phyloP scores from a whole-genome alignment of 2,888 invertebrate genomes.

The Falcaria lacertinaria region DNA sequence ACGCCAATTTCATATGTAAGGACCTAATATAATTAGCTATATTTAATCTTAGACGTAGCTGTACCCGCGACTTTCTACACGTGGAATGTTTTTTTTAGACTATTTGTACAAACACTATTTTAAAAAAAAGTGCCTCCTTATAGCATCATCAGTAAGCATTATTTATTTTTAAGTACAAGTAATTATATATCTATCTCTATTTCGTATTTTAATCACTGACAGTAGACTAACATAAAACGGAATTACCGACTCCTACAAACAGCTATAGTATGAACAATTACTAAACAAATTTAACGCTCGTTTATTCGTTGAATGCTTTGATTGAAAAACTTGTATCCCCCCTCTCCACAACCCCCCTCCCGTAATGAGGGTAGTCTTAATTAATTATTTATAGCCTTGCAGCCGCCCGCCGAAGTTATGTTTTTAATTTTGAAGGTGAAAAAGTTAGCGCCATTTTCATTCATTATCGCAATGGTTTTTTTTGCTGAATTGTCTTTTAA shows the following conservation, averaged over 20 bases:
- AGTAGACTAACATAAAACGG: background rate
- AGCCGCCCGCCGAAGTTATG: constrained; percentile 9
- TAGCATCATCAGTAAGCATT: too few relatives aligned
- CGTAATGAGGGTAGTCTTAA: constrained; percentile 15
- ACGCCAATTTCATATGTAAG: too few relatives aligned
- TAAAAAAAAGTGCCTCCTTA: too few relatives aligned
- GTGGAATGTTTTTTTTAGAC: too few relatives aligned
- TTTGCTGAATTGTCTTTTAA: too few relatives aligned
- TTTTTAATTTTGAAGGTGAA: constrained; percentile 5
- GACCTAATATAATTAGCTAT: too few relatives aligned
- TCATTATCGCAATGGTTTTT: too few relatives aligned
- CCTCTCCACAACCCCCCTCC: background rate
- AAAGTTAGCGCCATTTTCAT: background rate
- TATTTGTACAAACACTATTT: too few relatives aligned
- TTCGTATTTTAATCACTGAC: background rate
- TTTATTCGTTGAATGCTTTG: constrained; percentile 20
- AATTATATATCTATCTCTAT: too few relatives aligned
- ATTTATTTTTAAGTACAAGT: too few relatives aligned
- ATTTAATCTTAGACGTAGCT: too few relatives aligned
- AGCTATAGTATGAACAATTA: background rate
- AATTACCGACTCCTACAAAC: background rate
- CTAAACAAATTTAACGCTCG: constrained; percentile 4
- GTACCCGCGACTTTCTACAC: too few relatives aligned
- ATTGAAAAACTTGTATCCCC: constrained; percentile 29
- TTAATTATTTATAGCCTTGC: constrained; percentile 26